Percentiles rank a stretch among this genome's conserved stretches.
phyloP scores from a whole-genome alignment of 2,113 vertebrate genomes.

The Papio anubis region DNA sequence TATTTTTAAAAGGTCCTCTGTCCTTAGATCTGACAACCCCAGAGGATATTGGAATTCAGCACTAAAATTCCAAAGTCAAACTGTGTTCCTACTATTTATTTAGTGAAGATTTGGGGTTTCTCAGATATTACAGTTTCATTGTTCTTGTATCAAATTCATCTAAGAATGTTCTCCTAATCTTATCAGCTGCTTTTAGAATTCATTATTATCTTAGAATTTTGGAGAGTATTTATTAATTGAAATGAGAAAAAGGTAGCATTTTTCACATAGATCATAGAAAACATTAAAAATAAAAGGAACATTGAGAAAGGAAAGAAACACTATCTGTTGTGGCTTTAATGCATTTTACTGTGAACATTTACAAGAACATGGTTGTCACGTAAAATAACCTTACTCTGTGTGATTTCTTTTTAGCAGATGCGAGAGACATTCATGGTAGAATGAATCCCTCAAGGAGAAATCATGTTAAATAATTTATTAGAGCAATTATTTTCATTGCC shows the following conservation, averaged over 20 bases:
- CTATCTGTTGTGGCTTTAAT: neutral
- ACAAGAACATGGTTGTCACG: neutral
- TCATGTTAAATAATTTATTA: constrained; percentile 32
- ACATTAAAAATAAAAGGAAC: neutral
- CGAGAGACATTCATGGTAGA: neutral
- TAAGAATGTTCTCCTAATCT: constrained; percentile 40
- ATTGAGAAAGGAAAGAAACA: neutral
- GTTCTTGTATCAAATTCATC: neutral
- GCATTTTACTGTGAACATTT: neutral
- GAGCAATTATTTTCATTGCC: neutral
- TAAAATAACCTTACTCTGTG: neutral
- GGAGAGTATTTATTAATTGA: neutral
- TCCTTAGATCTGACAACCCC: neutral
- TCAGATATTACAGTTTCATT: constrained; percentile 33
- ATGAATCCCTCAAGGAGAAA: neutral
- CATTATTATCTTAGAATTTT: constrained; percentile 11
- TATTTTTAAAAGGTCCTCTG: constrained; percentile 11
- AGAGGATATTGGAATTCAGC: neutral
- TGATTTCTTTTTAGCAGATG: neutral
- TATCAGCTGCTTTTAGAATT: constrained; percentile 25
- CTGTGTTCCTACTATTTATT: neutral
- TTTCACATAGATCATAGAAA: neutral
- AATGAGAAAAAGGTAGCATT: neutral
- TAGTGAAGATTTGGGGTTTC: neutral
- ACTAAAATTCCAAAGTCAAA: neutral